These are phyloP conservation scores for Xiphophorus couchianus DNA, from an alignment of 2,113 vertebrate genomes.

Conservation along the genomic window DNA sequence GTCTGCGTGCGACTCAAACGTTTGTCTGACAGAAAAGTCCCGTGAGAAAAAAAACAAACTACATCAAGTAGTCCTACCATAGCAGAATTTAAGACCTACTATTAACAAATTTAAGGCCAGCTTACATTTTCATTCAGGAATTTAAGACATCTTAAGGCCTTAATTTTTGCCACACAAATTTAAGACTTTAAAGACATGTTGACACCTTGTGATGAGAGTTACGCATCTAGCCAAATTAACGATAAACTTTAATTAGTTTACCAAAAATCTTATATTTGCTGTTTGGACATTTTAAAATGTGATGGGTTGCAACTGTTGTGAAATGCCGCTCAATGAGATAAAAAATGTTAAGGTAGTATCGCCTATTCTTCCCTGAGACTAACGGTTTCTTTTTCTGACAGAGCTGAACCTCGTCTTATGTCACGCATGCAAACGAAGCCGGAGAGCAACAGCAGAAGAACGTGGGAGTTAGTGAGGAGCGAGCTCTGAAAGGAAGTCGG, in stretches of 20 bases:
- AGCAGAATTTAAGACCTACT: no score
- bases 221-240: neutral
- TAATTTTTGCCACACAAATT: no score
- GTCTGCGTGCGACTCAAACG: no score
- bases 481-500: constrained; percentile 45
- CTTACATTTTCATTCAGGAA: no score
- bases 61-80: no score
- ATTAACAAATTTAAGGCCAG: no score
- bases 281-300: neutral
- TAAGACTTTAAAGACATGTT: no score
- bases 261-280: neutral
- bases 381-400: constrained; percentile 13
- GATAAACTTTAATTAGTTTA: neutral
- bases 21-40: no score
- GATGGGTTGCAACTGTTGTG: no score
- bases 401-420: constrained; percentile 29
- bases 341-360: neutral
- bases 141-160: no score
- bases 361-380: neutral
- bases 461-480: constrained; percentile 57
- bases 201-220: neutral
- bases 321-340: neutral
- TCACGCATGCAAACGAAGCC: constrained; percentile 30
- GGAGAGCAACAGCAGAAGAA: constrained; percentile 35
- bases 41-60: no score